These are phyloP conservation scores for Anticlea derivata DNA, from an alignment of 2,888 invertebrate species.

Conservation along the genomic window DNA sequence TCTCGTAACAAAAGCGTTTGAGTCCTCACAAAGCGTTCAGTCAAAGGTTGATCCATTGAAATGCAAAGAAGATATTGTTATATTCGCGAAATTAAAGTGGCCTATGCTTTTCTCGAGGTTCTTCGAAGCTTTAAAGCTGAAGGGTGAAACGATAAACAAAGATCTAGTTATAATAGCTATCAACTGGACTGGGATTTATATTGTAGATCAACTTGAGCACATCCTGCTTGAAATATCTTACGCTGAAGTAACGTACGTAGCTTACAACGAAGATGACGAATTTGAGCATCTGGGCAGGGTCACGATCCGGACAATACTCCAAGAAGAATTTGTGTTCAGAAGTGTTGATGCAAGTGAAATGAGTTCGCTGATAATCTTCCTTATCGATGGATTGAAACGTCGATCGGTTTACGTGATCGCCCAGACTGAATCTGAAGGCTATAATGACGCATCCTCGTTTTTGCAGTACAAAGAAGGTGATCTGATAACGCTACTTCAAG, in stretches of 20 bases:
- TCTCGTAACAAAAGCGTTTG: conserved; percentile 88
- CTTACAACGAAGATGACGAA: conserved; percentile 79
- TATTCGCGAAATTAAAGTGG: conserved; percentile 96
- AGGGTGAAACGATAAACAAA: conserved; percentile 86
- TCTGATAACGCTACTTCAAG: conserved; percentile 90
- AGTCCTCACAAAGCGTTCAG: conserved; percentile 88
- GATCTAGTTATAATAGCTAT: conserved; percentile 95
- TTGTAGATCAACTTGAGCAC: conserved; percentile 96
- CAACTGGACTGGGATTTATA: conserved; percentile 96
- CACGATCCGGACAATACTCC: conserved; percentile 91
- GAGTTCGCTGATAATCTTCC: conserved; percentile 90
- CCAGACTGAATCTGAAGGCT: conserved; percentile 82
- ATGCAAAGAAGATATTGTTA: conserved; percentile 95
- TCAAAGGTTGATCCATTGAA: conserved; percentile 85
- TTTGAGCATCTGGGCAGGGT: conserved; percentile 85
- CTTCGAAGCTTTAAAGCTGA: conserved; percentile 93
- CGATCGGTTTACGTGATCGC: conserved; percentile 94
- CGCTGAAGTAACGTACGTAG: conserved; percentile 92
- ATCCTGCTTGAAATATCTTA: conserved; percentile 94
- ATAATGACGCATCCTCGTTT: conserved; percentile 82
- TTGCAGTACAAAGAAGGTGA: conserved; percentile 89
- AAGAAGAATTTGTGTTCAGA: conserved; percentile 95
- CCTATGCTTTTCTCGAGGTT: conserved; percentile 97
- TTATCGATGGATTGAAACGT: conserved; percentile 93
- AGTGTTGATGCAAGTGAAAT: conserved; percentile 95